A percentile compares a stretch with the other conserved stretches of the same genome.
Evolutionary conservation across 2,797 vertebrate genomes (phyloP).

Genomic region (Argya squamiceps): DNA sequence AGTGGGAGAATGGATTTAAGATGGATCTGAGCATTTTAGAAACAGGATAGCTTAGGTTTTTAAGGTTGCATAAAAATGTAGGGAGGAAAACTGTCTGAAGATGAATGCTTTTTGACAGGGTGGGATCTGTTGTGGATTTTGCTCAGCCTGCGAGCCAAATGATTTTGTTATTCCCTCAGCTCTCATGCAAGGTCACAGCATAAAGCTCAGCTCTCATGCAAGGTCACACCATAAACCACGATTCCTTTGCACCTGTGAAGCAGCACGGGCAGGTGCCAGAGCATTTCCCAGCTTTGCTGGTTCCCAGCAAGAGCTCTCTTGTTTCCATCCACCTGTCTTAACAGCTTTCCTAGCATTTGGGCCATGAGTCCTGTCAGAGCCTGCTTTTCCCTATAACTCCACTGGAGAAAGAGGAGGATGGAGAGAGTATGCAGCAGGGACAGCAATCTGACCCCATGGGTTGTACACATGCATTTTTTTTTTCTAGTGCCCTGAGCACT

Average conservation of each 20-base stretch:
- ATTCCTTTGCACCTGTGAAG: background rate
- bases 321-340: background rate
- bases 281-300: background rate
- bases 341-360: background rate
- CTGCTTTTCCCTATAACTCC: background rate
- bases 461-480: background rate
- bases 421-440: background rate
- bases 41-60: background rate
- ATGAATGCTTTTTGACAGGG: background rate
- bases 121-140: background rate
- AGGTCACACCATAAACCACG: background rate
- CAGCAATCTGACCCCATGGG: accelerated
- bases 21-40: background rate
- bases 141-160: background rate
- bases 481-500: background rate
- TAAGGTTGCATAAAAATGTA: background rate
- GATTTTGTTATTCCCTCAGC: background rate
- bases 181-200: background rate
- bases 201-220: background rate
- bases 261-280: background rate
- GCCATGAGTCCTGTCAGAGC: background rate
- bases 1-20: background rate
- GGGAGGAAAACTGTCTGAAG: background rate
- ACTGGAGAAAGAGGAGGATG: background rate
- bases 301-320: background rate